Base-by-base conservation (phyloP, 64 coral and sea anemone genomes). In the Dendrophyllia cribrosa region DNA sequence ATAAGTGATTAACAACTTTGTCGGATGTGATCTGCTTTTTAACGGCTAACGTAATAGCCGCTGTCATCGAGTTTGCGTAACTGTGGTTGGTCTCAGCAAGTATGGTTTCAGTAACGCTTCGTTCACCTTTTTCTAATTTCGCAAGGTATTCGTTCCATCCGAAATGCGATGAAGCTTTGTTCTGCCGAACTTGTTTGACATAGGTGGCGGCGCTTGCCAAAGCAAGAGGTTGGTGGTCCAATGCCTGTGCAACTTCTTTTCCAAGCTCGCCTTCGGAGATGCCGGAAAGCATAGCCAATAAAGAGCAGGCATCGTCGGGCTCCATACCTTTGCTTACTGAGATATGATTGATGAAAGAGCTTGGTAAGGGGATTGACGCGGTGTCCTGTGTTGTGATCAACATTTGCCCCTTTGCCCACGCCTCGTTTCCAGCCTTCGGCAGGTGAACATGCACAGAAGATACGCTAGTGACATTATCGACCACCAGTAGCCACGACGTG, bases 381-480 rank as follows among this genome's bases (percentile, higher is more conserved):
- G 19, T 74, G 17, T 88, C 85, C 73, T 71, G 88, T 34, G 64
- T 81, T 45, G 86, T 89, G 9, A 94, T 56, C 0, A 94, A 66
- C 17, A 89, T 13, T 13, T 88, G 77, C 24, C 92, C 92, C 0
- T 81, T 56, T 11, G 85, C 86, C 74, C 75, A 75, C 16, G 69
- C 58, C 22, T 88, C 74, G 17, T 87, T 48, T 73, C 74, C 13
- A 20, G 65, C 24, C 13, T 62, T 19, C 72, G 92, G 92, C 23
- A 82, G 52, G 51, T 80, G 82, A 56, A 70, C 75, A 51, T 52
- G 73, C 61, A 83, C 75, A 9, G 75, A 52, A 6, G 72, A 72
- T 3, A 94, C 4, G 24, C 88, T 86, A 11, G 3, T 82, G 8
- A 89, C 92, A 61, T 93, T 93, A 16, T 94, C 92, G 8, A 83